Percentiles rank a stretch among this genome's conserved stretches.
Conservation (phyloP, 2,888 invertebrate genomes). For the Mechanitis mazaeus region DNA sequence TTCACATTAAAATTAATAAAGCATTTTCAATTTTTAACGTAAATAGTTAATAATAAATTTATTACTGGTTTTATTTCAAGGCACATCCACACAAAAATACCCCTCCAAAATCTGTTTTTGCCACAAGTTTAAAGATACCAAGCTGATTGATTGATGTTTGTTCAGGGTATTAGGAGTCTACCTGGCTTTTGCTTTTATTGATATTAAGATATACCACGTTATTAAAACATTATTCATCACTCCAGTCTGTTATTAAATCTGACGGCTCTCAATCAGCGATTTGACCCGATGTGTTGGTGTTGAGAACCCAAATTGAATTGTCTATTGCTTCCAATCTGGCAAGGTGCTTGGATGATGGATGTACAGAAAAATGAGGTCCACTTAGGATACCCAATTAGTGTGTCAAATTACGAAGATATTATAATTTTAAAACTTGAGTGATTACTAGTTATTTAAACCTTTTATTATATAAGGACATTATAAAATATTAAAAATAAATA, state of each 20-base stretch:
- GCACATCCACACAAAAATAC: constrained; percentile 41
- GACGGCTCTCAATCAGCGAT: constrained; percentile 40
- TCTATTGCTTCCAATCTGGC: constrained; percentile 23
- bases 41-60: no score
- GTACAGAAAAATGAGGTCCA: constrained; percentile 12
- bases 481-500: no score
- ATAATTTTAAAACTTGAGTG: no score
- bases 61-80: background rate
- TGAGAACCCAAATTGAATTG: constrained; percentile 24
- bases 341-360: constrained; percentile 23
- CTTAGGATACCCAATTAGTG: background rate
- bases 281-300: constrained; percentile 26
- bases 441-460: no score
- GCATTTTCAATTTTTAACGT: no score
- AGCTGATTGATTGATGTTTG: constrained; percentile 71
- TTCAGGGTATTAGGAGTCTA: constrained; percentile 57
- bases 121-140: constrained; percentile 48
- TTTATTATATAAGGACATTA: no score
- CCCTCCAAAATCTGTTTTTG: constrained; percentile 41
- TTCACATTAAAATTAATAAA: no score
- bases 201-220: constrained; percentile 58
- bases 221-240: constrained; percentile 60
- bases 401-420: constrained; percentile 1
- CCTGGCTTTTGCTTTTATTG: constrained; percentile 55
- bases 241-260: constrained; percentile 35